A percentile compares a stretch with the other conserved stretches of the same genome.
Conservation (phyloP, 2,113 vertebrate species). For the Phylloscopus trochiloides region DNA sequence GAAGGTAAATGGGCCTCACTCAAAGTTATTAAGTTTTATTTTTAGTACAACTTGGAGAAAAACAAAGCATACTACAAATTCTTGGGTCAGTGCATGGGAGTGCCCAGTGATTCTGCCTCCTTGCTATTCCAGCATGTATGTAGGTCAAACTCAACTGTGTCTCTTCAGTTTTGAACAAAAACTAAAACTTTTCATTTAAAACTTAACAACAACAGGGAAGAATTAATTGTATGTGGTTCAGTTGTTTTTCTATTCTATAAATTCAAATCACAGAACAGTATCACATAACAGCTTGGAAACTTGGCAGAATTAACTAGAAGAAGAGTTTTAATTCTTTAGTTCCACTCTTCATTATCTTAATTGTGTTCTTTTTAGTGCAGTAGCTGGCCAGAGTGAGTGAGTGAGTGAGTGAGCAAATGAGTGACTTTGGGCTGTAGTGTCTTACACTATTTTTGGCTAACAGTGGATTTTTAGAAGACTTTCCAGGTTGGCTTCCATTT, state of each 20-base stretch:
- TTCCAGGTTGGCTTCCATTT: not conserved
- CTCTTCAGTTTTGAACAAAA: not conserved
- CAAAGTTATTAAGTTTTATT: not conserved
- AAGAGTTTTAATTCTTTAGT: not conserved
- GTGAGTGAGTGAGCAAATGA: not conserved
- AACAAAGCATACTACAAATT: not conserved
- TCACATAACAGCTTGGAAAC: not conserved
- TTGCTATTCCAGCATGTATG: not conserved
- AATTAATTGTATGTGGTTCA: not conserved
- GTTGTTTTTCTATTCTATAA: not conserved
- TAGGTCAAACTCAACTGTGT: not conserved
- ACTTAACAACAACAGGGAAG: not conserved
- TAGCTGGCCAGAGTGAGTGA: not conserved
- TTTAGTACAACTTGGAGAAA: not conserved
- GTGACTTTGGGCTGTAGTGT: not conserved
- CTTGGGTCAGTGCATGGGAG: rapidly evolving
- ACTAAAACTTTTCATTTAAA: not conserved
- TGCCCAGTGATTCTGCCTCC: not conserved
- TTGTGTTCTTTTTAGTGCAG: not conserved
- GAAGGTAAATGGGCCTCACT: not conserved
- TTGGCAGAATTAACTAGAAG: not conserved
- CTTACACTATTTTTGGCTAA: not conserved
- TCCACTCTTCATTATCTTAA: not conserved
- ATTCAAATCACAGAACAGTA: not conserved
- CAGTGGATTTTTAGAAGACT: not conserved